A percentile compares a stretch with the other conserved stretches of the same genome.
Conservation (phyloP, 2,113 vertebrate species). For the Colinus virginianus region DNA sequence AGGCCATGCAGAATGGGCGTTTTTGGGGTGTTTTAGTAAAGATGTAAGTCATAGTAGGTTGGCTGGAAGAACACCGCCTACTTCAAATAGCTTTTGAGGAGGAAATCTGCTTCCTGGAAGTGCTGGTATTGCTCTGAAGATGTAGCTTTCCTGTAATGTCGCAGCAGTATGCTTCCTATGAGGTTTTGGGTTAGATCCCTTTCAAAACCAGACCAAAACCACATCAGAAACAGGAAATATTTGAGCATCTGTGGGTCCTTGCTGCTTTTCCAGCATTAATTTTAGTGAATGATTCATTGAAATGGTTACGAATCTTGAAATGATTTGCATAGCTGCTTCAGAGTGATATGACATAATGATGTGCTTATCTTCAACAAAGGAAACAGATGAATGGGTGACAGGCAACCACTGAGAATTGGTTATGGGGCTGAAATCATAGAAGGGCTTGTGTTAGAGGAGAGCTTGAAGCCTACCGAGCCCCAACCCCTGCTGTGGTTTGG, state of each 20-base stretch:
- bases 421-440: not conserved
- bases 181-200: conserved; percentile 46
- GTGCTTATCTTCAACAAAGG: not conserved
- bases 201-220: conserved; percentile 43
- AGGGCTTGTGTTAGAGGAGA: no score
- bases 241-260: conserved; percentile 3
- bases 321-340: not conserved
- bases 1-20: not conserved
- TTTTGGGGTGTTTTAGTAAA: not conserved
- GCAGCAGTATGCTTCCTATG: conserved; percentile 14
- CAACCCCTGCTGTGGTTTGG: no score
- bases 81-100: not conserved
- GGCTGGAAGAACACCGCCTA: not conserved
- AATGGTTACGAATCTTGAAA: conserved; percentile 4
- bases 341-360: not conserved
- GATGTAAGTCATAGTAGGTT: not conserved
- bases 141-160: conserved; percentile 9
- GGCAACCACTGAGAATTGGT: fast-evolving
- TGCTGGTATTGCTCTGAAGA: not conserved
- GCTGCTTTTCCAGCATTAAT: conserved; percentile 41
- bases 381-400: not conserved
- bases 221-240: conserved; percentile 47
- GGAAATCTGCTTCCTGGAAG: not conserved
- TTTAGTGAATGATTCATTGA: conserved; percentile 35
- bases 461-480: no score